Evolutionary conservation across 2,797 vertebrate species (phyloP), one percentile per base, ranked within the genome.

Genomic region (Myotis daubentonii): DNA sequence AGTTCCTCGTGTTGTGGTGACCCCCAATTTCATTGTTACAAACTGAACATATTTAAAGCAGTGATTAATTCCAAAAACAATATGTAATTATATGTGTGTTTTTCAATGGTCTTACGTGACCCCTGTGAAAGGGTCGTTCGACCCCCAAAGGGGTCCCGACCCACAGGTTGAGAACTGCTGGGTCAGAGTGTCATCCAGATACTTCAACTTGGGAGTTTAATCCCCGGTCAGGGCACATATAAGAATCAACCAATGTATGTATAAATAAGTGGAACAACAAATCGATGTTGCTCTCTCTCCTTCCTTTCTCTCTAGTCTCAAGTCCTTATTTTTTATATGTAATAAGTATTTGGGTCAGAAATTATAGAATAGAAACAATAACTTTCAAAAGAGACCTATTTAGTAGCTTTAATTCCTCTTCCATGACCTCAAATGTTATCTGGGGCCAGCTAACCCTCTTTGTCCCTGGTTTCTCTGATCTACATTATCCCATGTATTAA

Each of bases 341-440:
- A 57, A 25, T 79, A 83, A 85, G 53, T 53, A 88, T 41, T 76
- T 83, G 80, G 74, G 9, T 49, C 44, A 85, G 70, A 93, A 93
- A 91, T 36, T 76, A 49, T 2, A 47, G 22, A 91, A 95, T 13
- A 92, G 30, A 92, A 92, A 89, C 49, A 85, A 85, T 60, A 57
- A 88, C 15, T 25, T 84, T 75, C 33, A 87, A 79, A 80, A 86
- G 57, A 89, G 72, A 86, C 15, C 8, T 85, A 38, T 89, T 87
- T 68, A 66, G 41, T 16, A 90, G 47, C 36, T 68, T 87, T 33
- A 57, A 51, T 83, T 89, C 20, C 38, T 89, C 41, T 89, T 87
- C 49, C 20, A 36, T 13, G 10, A 80, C 41, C 20, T 74, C 23
- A 36, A 22, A 66, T 74, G 44, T 87, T 68, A 90, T 13, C 55